Evolutionary conservation across 1,140 invertebrate species (phyloP).

Genomic region (Drosophila nigromelanica): DNA sequence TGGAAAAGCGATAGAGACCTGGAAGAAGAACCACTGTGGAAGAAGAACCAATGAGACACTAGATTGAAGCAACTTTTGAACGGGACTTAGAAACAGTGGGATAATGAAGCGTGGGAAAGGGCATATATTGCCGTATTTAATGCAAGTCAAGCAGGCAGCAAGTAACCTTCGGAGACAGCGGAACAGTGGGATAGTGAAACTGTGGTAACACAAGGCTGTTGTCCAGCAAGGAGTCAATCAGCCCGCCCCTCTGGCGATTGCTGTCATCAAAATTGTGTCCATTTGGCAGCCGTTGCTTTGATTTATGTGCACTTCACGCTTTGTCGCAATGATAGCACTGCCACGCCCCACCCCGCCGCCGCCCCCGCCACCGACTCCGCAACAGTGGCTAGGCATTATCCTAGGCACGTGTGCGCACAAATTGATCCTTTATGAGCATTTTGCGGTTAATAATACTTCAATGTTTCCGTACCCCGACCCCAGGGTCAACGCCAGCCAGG

Average conservation of each 20-base stretch:
- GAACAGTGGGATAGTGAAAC: neutral
- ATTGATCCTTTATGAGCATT: slow-evolving; percentile 83
- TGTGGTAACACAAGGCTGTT: neutral
- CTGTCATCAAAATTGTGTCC: slow-evolving; percentile 56
- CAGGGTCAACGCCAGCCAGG: slow-evolving; percentile 19
- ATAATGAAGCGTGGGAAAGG: no score
- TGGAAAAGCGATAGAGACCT: no score
- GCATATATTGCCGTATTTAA: no score
- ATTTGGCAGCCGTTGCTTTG: slow-evolving; percentile 65
- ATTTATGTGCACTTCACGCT: slow-evolving; percentile 73
- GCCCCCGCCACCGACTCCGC: neutral
- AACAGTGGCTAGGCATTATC: slow-evolving; percentile 56
- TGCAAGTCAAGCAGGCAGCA: neutral
- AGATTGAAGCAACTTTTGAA: no score
- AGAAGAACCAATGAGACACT: no score
- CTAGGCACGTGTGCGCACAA: slow-evolving; percentile 76
- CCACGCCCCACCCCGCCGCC: neutral
- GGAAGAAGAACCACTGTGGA: no score
- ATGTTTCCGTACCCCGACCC: slow-evolving; percentile 3
- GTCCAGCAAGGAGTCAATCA: neutral
- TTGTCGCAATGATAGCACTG: slow-evolving; percentile 36
- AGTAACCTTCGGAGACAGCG: neutral
- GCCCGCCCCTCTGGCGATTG: neutral
- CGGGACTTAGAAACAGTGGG: no score
- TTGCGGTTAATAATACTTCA: slow-evolving; percentile 78